These are phyloP conservation scores for Chitala chitala DNA, from an alignment of 2,113 vertebrate species.

Conservation along the genomic window DNA sequence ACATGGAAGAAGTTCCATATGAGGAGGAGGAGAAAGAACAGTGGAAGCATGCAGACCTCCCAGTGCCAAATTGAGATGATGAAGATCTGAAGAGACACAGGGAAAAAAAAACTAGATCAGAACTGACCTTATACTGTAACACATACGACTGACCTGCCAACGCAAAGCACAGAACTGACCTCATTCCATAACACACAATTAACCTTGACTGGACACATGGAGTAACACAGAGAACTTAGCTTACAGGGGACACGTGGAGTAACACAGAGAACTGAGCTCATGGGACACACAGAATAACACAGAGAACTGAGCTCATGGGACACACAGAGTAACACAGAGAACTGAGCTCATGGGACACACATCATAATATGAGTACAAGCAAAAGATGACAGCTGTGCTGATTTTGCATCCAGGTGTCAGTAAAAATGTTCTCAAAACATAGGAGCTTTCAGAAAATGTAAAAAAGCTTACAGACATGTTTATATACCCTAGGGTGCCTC, in stretches of 20 bases:
- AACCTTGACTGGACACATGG: no score
- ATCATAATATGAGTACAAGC: no score
- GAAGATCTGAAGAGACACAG: slow-evolving; percentile 70
- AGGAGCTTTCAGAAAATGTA: background rate
- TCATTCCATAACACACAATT: no score
- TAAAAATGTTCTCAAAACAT: background rate
- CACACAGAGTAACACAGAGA: slow-evolving; percentile 3
- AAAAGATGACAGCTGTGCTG: no score
- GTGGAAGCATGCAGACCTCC: slow-evolving; percentile 92
- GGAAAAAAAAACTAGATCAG: no score
- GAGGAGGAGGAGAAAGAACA: slow-evolving; percentile 80
- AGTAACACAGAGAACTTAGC: no score
- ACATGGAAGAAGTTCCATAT: slow-evolving; percentile 80
- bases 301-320: background rate
- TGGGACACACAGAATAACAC: no score
- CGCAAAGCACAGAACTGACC: no score
- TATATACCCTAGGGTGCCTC: background rate
- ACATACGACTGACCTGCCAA: background rate
- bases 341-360: no score
- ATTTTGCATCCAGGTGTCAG: background rate
- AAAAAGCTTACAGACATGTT: background rate
- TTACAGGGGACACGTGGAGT: background rate
- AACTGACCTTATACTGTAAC: slow-evolving; percentile 17
- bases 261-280: no score
- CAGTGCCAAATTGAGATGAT: slow-evolving; percentile 83